Evolutionary conservation across 2,113 vertebrate species (phyloP).

Genomic region (Aythya baeri): DNA sequence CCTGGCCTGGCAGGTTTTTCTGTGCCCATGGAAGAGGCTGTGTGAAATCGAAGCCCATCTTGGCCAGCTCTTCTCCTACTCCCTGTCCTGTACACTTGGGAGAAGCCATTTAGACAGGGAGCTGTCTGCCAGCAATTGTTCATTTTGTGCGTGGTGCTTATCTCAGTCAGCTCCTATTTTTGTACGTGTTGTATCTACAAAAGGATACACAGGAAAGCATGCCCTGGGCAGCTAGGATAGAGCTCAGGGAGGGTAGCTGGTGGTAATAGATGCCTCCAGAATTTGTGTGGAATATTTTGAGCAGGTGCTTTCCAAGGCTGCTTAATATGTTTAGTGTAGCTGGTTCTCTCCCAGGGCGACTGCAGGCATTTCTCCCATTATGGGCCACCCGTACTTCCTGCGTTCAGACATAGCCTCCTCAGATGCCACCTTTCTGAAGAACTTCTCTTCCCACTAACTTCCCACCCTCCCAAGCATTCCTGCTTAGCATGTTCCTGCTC

Average conservation of each 20-base stretch:
- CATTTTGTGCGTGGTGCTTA: not conserved
- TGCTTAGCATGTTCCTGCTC: not conserved
- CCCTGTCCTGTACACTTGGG: not conserved
- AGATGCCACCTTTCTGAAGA: conserved; percentile 23
- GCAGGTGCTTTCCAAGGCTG: rapidly evolving
- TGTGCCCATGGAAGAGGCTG: not conserved
- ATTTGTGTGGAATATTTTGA: not conserved
- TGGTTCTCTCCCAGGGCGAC: not conserved
- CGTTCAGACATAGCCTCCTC: not conserved
- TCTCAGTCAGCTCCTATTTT: not conserved
- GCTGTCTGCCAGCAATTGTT: not conserved
- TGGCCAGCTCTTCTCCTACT: rapidly evolving
- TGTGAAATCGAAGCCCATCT: not conserved
- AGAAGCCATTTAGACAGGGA: not conserved
- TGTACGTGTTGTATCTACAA: not conserved
- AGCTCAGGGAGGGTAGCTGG: not conserved
- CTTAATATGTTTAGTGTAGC: not conserved
- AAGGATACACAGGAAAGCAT: not conserved
- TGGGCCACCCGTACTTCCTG: not conserved
- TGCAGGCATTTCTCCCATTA: not conserved
- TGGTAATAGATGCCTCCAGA: not conserved
- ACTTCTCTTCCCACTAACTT: not conserved
- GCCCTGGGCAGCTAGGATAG: not conserved
- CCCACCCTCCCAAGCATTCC: not conserved
- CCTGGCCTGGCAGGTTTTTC: not conserved